phyloP scores from a whole-genome alignment of 2,888 invertebrate genomes.

The Diaprepes abbreviatus region DNA sequence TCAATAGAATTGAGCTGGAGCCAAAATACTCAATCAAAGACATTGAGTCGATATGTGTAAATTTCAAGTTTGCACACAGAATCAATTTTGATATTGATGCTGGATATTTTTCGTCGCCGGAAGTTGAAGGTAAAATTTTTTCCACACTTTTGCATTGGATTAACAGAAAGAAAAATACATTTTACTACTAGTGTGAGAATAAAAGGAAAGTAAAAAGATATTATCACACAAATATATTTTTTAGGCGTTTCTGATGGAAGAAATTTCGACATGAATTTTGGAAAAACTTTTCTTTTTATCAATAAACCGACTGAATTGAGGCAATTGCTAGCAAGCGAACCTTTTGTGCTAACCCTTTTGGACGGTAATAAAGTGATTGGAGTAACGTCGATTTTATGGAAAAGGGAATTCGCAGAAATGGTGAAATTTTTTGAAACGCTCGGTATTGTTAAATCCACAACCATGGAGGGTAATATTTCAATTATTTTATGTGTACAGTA shows the following conservation, averaged over 20 bases:
- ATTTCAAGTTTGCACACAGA: constrained; percentile 70
- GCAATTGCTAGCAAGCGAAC: constrained; percentile 67
- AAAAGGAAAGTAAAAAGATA: too few relatives aligned
- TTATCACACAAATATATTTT: too few relatives aligned
- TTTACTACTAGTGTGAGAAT: too few relatives aligned
- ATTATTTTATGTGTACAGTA: too few relatives aligned
- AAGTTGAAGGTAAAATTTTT: constrained; percentile 43
- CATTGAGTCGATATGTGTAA: constrained; percentile 68
- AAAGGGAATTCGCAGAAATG: constrained; percentile 69
- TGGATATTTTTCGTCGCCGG: constrained; percentile 34
- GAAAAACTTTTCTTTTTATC: constrained; percentile 71
- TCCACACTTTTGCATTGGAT: too few relatives aligned
- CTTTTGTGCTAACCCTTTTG: constrained; percentile 70
- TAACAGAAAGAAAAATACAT: too few relatives aligned
- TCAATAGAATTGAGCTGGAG: constrained; percentile 70
- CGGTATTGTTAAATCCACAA: constrained; percentile 62
- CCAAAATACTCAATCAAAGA: constrained; percentile 60
- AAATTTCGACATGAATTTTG: constrained; percentile 66
- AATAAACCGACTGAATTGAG: constrained; percentile 69
- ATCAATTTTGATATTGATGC: constrained; percentile 68
- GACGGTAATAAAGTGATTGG: constrained; percentile 69
- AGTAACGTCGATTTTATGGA: constrained; percentile 68
- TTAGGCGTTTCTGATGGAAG: background rate
- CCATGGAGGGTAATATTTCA: constrained; percentile 54
- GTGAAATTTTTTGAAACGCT: constrained; percentile 63